Evolutionary conservation across 1,140 invertebrate genomes (phyloP), one percentile per base, ranked within the genome.

Genomic region (Nomia melanderi): DNA sequence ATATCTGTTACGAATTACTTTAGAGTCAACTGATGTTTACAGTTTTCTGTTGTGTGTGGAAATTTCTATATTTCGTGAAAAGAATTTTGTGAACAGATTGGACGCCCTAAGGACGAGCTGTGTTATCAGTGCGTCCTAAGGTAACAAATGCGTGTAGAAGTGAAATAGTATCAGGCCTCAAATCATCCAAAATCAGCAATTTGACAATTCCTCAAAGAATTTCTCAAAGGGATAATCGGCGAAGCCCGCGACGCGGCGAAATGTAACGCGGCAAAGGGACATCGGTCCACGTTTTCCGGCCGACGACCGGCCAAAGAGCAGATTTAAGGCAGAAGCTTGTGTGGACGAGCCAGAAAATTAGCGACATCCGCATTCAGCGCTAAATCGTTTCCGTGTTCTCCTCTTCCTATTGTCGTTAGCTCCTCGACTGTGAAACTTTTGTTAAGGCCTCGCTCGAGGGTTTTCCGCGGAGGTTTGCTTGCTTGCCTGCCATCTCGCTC

Each of bases 351-450:
- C 88, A 89, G 89, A 90, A 90, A 91, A 91, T 91, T 89, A 90
- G 89, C 84, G 82, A 89, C 88, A 91, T 91, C 89, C 89, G 90
- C 84, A 86, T 87, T 84, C 80, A 84, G 82, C 74, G 83, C 74
- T 85, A 89, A 90, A 89, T 87, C 88, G 88, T 87, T 85, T 85
- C 81, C 72, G 67, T 82, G 82, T 78, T 80, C 69, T 62, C 74
- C 64, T 78, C 82, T 87, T 81, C 82, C 87, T 84, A 87, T 91
- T 90, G 88, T 88, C 81, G 82, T 73, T 83, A 81, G 71, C 83
- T 89, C 85, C 87, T 90, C 87, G 83, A 88, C 88, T 90, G 89
- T 88, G 85, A 90, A 90, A 88, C 88, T 89, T 88, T 90, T 89
- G 89, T 89, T 78, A 64, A 87, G 86, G 84, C 82, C 79, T 82